A percentile compares a stretch with the other conserved stretches of the same genome.
These are phyloP conservation scores for Ochotona curzoniae DNA, from an alignment of 2,113 vertebrate genomes.

Conservation along the genomic window DNA sequence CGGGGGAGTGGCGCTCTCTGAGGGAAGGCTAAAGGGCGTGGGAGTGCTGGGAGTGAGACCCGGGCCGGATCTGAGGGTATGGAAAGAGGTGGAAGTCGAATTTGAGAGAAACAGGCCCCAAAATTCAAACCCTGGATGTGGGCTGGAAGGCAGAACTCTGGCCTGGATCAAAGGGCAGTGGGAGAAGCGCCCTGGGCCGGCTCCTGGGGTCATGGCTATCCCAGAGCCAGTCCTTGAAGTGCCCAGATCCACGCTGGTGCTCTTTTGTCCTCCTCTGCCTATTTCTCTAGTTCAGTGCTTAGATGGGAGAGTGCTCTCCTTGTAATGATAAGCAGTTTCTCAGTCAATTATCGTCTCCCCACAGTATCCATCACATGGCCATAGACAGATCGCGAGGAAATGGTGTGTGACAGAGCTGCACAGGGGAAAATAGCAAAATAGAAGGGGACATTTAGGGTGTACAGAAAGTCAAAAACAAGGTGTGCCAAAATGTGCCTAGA, in stretches of 20 bases:
- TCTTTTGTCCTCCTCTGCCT: background rate
- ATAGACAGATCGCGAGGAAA: background rate
- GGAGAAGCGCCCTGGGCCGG: background rate
- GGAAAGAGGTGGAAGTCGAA: background rate
- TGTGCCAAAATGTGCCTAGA: too few relatives aligned
- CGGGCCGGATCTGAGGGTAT: background rate
- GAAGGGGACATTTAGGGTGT: background rate
- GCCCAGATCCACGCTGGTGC: background rate
- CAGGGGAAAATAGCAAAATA: background rate
- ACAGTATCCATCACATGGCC: too few relatives aligned
- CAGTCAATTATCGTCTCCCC: background rate
- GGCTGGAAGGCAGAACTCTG: rapidly evolving
- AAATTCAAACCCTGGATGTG: background rate
- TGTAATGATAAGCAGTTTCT: background rate
- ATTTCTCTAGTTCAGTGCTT: background rate
- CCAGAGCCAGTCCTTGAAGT: background rate
- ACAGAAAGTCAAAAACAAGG: background rate
- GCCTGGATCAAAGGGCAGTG: background rate
- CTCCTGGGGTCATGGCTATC: background rate
- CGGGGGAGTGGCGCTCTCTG: too few relatives aligned
- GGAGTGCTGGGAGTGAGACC: background rate
- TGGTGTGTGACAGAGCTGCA: background rate
- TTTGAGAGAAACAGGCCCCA: background rate
- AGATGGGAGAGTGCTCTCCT: background rate
- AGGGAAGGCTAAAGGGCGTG: background rate